A percentile compares a stretch with the other conserved stretches of the same genome.
Evolutionary conservation across 2,113 vertebrate species (phyloP).

Genomic region (Myotis brandtii): DNA sequence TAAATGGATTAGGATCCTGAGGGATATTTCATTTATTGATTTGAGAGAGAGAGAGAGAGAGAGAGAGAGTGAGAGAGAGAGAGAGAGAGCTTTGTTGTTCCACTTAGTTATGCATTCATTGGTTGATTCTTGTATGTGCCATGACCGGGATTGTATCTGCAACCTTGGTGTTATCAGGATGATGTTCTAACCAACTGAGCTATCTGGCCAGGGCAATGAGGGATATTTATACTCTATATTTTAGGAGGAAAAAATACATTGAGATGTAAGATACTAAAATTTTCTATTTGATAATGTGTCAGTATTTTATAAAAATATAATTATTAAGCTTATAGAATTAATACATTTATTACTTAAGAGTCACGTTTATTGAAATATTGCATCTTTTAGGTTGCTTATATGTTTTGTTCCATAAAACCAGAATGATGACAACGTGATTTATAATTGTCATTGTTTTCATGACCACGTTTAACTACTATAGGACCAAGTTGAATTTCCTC

Average conservation of each 20-base stretch:
- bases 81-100: no score
- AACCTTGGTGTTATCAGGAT: no score
- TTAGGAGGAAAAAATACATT: neutral
- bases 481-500: neutral
- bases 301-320: neutral
- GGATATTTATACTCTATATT: neutral
- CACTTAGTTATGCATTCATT: no score
- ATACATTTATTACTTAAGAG: neutral
- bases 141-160: no score
- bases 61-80: no score
- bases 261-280: neutral
- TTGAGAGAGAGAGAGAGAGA: no score
- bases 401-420: neutral
- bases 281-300: neutral
- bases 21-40: neutral
- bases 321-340: neutral
- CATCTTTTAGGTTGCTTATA: neutral
- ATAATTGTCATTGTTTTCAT: neutral
- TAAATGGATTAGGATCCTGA: neutral
- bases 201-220: neutral
- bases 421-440: neutral
- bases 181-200: no score
- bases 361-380: neutral
- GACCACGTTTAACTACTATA: neutral
- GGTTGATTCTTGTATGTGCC: no score